These are phyloP conservation scores for Urosaurus nigricauda DNA, from an alignment of 2,797 vertebrate genomes.

Conservation along the genomic window DNA sequence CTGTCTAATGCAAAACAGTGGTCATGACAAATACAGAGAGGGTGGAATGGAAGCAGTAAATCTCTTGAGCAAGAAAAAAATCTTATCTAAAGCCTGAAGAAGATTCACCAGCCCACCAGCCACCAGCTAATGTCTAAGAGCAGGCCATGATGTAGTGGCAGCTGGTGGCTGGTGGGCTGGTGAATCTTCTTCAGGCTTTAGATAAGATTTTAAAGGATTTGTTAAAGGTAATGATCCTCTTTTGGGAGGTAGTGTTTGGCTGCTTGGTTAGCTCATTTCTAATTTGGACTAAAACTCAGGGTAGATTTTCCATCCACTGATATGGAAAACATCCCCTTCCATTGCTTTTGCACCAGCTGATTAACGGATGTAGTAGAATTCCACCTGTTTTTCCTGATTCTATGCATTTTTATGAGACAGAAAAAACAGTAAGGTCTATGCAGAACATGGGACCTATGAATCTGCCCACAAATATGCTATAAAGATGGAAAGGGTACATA, in stretches of 20 bases:
- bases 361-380: too few relatives aligned
- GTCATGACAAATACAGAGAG: neutral
- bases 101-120: too few relatives aligned
- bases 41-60: neutral
- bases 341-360: neutral
- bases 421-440: neutral
- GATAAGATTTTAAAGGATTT: too few relatives aligned
- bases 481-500: neutral
- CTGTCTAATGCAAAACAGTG: constrained; percentile 2
- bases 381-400: neutral
- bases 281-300: too few relatives aligned
- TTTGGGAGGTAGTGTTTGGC: too few relatives aligned
- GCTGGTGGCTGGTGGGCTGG: too few relatives aligned
- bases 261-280: too few relatives aligned
- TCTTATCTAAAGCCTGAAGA: neutral
- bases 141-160: neutral
- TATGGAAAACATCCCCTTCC: neutral
- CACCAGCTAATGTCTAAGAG: too few relatives aligned
- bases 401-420: neutral
- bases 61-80: neutral
- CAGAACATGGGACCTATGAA: neutral
- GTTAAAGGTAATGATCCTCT: too few relatives aligned
- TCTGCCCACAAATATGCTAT: neutral
- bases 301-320: too few relatives aligned
- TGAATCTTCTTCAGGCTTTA: too few relatives aligned